Base-by-base conservation (phyloP, 2,888 invertebrate species). In the Limnephilus auricula region DNA sequence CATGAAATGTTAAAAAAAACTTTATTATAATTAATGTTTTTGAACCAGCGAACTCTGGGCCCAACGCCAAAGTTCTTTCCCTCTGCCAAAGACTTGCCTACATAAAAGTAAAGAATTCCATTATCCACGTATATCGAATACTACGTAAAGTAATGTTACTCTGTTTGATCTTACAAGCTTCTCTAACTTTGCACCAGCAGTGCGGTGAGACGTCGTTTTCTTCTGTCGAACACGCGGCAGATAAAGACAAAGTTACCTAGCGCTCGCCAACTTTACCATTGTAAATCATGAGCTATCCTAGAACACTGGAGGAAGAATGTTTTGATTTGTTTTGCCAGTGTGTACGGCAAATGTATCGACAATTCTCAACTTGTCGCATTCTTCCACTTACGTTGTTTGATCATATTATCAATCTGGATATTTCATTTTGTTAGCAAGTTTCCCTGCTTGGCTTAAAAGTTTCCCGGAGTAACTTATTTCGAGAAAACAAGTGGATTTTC, bases 271-370 rank as follows among this genome's bases (percentile, higher is more conserved):
- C 37, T 85, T 85, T 45, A 45, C 85, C 84, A 90, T 90, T 84
- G 90, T 90, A 90, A 90, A 90, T 90, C 90, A 90, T 90, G 90
- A 90, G 83, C 85, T 30, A 40, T 85, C 78, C 84, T 84, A 90
- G 83, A 90, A 84, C 30, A 78, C 84, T 65, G n/a, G 25, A 65
- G 84, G 34, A 83, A 45, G 90, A 90, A 90, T 84, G 65, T 90
- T 90, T 84, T 85, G 85, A 90, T 84, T 90, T 84, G 84, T 84
- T 90, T 78, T 83, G 84, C 65, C 83, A 84, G 84, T 84, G 65
- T 65, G 65, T 65, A 79, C 83, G 90, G 84, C 90, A 90, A 65
- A 85, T 85, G 85, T 85, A 85, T 85, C 85, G 85, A 40, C 85
- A 40, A 82, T 82, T 82, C 34, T 82, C 82, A 34, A 32, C 34